These are phyloP conservation scores for Gymnarchus niloticus DNA, from an alignment of 2,113 vertebrate genomes.

Conservation along the genomic window DNA sequence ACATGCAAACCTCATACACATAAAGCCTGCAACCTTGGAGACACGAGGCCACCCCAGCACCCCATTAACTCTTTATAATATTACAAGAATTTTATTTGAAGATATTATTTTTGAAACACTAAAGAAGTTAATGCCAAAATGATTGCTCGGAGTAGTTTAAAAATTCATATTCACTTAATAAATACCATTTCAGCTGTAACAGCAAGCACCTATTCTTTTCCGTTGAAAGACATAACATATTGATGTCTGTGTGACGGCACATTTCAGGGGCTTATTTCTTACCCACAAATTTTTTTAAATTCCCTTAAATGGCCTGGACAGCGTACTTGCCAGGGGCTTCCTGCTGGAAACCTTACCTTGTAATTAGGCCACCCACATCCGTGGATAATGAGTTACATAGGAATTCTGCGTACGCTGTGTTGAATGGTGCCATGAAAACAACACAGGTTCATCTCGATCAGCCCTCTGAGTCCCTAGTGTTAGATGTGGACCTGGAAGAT, in stretches of 20 bases:
- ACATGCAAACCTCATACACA: neutral
- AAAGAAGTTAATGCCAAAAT: neutral
- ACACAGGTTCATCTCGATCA: neutral
- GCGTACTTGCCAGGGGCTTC: conserved; percentile 52
- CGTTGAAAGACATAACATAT: neutral
- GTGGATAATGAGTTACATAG: conserved; percentile 36
- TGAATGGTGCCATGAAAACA: conserved; percentile 10
- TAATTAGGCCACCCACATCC: conserved; percentile 66
- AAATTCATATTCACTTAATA: neutral
- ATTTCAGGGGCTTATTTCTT: conserved; percentile 19
- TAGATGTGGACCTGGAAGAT: neutral
- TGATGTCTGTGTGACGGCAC: conserved; percentile 23
- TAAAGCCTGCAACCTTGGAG: neutral
- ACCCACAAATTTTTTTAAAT: conserved; percentile 48
- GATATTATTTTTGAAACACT: neutral
- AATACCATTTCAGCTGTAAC: neutral
- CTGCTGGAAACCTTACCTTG: conserved; percentile 38
- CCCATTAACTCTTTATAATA: neutral
- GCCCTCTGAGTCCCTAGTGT: neutral
- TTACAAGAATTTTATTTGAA: neutral
- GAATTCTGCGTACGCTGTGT: conserved; percentile 34
- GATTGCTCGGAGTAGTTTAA: neutral
- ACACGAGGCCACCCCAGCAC: too few species aligned
- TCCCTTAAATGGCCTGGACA: conserved; percentile 49
- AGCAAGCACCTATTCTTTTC: neutral